Conservation (phyloP, 2,113 vertebrate genomes). For the Micronycteris hirsuta region DNA sequence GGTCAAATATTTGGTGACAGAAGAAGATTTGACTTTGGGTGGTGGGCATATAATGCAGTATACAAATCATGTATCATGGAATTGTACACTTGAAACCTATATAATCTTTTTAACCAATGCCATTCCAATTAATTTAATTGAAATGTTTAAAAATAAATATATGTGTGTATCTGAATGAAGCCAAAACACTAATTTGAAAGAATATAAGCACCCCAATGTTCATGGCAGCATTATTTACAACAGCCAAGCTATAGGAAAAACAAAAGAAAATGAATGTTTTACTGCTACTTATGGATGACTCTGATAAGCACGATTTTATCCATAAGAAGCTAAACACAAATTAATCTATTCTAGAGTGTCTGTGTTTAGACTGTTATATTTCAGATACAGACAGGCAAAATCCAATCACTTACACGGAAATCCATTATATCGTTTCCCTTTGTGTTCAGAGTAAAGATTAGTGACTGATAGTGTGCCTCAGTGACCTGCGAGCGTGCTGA, state of each 20-base stretch:
- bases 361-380: not conserved
- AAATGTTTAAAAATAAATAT: not conserved
- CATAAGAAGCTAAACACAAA: not conserved
- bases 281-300: not conserved
- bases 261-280: not conserved
- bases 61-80: not conserved
- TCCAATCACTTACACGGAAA: not conserved
- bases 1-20: not conserved
- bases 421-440: not conserved
- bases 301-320: not conserved
- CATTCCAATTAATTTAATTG: not conserved
- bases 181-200: not conserved
- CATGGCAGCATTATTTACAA: not conserved
- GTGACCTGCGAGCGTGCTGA: not conserved
- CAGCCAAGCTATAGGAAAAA: not conserved
- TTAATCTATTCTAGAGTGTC: not conserved
- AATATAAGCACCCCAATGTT: not conserved
- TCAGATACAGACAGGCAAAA: not conserved
- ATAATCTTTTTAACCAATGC: not conserved
- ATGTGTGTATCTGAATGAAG: not conserved
- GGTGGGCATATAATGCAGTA: not conserved
- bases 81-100: not conserved
- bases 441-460: not conserved
- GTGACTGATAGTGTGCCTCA: not conserved
- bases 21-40: not conserved